Evolutionary conservation across 2,113 vertebrate genomes (phyloP), one percentile per base, ranked within the genome.

Genomic region (Pampusana beccarii): DNA sequence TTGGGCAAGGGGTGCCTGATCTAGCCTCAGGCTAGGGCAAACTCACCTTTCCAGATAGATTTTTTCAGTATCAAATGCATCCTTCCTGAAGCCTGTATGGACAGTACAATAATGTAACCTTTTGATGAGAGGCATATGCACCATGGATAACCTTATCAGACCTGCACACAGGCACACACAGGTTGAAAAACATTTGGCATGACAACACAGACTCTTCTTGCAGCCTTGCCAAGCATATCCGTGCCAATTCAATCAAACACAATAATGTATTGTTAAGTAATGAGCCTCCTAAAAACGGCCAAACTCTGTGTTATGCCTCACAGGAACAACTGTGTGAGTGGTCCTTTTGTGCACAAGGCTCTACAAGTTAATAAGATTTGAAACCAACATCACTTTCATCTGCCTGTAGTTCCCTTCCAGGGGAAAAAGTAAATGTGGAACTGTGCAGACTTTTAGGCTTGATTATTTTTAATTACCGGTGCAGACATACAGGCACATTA

Each of bases 221-320:
- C 61, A 75, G 54, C 20, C 51, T 78, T 89, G 94, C 82, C 93
- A 96, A 90, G 42, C 31, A 50, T 31, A 80, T 79, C 69, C 10
- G 8, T 86, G 73, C 72, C 92, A 92, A 92, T 89, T 95, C 84
- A 86, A 77, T 92, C 69, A 87, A 87, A 79, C 57, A 74, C 28
- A 83, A 77, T 67, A 81, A 83, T 95, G 42, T 86, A 93, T 96
- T 92, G 94, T 94, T 86, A 89, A 90, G 82, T 95, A 97, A 97
- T 90, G 58, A 57, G 20, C 96, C 95, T 92, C 87, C 66, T 84
- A 79, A 88, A 94, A 91, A 87, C 44, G 74, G 38, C 66, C 90
- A 95, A 84, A 94, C 58, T 84, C 80, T n/a, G 10, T 79, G 82
- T 92, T 91, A 88, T 74, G 48, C 34, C 90, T 94, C 82, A 42